Evolutionary conservation across 2,113 vertebrate species (phyloP), one percentile per base, ranked within the genome.

Genomic region (Struthio camelus): DNA sequence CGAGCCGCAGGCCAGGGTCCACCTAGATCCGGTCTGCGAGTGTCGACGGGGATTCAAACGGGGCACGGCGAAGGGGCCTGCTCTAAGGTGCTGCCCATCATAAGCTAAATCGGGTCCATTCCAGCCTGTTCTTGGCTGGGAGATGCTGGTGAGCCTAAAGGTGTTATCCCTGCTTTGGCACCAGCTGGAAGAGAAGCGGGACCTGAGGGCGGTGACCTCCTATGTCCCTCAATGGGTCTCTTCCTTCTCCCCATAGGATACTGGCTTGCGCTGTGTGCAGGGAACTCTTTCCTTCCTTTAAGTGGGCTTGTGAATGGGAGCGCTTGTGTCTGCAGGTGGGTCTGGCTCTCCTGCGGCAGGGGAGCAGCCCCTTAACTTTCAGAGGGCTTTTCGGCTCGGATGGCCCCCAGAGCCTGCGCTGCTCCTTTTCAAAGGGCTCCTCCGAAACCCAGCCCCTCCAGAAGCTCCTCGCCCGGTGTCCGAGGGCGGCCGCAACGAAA

Each of bases 401-500:
- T 3, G 2, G 0, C 19, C 20, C 6, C 5, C 30, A 15, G 20
- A 42, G 50, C 30, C 48, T 9, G 32, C 22, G 38, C 51, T 48
- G 28, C 32, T 70, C 42, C 56, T 70, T 80, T 25, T 50, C 46
- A 34, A 34, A 44, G 46, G 40, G 59, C 11, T 87, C 27, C 59
- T 18, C 61, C 6, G 2, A n/a, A 77, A 9, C 2, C 27, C 36
- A 27, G 14, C 77, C 10, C 53, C 18, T 36, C 44, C 46, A 36
- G 53, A 56, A 66, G 12, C 51, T 48, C 28, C 10, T 24, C 5
- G 1, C 9, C n/a, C 4, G 5, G 5, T 42, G 34, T 56, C 48
- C 6, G 30, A 34, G 51, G 24, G 6, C 0, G 5, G 18, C 12
- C 2, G 0, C 40, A 8, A 6, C 2, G 13, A 0, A 3, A 59